Percentiles rank a stretch among this genome's conserved stretches.
Conservation (phyloP, 2,888 invertebrate species). For the Eilema griseolum region DNA sequence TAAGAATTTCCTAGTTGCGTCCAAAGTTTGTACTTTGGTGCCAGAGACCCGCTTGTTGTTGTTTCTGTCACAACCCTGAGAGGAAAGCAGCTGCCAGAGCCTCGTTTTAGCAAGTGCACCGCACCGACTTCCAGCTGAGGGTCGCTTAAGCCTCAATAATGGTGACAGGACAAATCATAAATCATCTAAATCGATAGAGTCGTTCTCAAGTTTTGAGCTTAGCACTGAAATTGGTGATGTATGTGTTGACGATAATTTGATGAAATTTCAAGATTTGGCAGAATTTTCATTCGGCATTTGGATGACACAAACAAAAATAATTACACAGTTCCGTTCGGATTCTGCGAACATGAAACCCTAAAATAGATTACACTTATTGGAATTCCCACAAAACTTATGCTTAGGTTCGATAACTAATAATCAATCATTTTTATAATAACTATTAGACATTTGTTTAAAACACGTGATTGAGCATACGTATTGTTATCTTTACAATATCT, state of each 20-base stretch:
- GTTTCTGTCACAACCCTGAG: no score
- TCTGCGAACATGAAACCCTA: neutral
- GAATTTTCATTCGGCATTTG: neutral
- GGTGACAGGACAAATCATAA: no score
- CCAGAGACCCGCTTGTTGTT: no score
- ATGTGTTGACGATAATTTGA: no score
- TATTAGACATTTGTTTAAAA: neutral
- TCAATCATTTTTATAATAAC: neutral
- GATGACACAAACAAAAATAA: neutral
- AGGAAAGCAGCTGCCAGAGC: no score
- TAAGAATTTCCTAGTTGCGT: no score
- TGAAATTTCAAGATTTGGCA: neutral
- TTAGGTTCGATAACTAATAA: neutral
- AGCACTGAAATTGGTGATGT: neutral
- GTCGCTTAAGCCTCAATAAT: no score
- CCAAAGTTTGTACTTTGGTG: no score
- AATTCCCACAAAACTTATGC: neutral
- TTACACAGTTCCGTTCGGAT: neutral
- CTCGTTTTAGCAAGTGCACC: no score
- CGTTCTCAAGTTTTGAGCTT: neutral
- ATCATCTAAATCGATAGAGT: no score
- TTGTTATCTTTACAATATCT: constrained; percentile 1
- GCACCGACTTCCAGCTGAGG: no score
- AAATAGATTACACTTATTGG: constrained; percentile 1
- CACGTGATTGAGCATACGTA: neutral